Conservation (phyloP, 2,888 invertebrate species). For the Glaucopsyche alexis region DNA sequence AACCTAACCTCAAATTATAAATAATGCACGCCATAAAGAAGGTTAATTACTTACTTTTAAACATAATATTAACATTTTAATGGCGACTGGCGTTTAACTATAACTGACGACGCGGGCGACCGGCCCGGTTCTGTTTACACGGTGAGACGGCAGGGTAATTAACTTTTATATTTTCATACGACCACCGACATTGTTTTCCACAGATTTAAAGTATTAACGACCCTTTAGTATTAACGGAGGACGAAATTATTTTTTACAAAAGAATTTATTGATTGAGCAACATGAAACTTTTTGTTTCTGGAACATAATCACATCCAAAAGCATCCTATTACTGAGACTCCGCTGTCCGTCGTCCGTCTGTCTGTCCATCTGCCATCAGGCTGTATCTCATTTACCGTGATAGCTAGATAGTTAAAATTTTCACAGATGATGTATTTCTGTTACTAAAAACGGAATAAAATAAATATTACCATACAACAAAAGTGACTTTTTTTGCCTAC, state of each 20-base stretch:
- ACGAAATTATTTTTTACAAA: neutral
- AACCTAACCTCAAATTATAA: conserved; percentile 9
- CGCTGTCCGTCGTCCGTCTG: too few relatives aligned
- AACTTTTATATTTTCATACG: conserved; percentile 54
- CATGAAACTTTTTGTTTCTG: too few relatives aligned
- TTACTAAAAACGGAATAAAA: too few relatives aligned
- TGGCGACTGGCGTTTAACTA: neutral
- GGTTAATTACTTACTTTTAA: conserved; percentile 2
- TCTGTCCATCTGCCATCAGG: too few relatives aligned
- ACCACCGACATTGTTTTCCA: conserved; percentile 36
- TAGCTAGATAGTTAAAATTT: too few relatives aligned
- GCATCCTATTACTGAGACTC: too few relatives aligned
- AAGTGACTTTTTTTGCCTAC: too few relatives aligned
- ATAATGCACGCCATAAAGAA: neutral
- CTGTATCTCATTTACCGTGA: too few relatives aligned
- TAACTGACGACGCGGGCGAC: conserved; percentile 55
- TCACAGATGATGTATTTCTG: too few relatives aligned
- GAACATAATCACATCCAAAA: too few relatives aligned
- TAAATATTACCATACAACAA: too few relatives aligned
- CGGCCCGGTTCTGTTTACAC: conserved; percentile 53
- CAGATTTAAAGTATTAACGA: conserved; percentile 37
- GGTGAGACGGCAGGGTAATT: conserved; percentile 49
- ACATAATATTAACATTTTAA: conserved; percentile 23
- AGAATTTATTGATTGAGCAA: neutral
- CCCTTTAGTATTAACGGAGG: neutral